A percentile compares a stretch with the other conserved stretches of the same genome.
Conservation (phyloP, 2,888 invertebrate genomes). For the Girardia tigrina region DNA sequence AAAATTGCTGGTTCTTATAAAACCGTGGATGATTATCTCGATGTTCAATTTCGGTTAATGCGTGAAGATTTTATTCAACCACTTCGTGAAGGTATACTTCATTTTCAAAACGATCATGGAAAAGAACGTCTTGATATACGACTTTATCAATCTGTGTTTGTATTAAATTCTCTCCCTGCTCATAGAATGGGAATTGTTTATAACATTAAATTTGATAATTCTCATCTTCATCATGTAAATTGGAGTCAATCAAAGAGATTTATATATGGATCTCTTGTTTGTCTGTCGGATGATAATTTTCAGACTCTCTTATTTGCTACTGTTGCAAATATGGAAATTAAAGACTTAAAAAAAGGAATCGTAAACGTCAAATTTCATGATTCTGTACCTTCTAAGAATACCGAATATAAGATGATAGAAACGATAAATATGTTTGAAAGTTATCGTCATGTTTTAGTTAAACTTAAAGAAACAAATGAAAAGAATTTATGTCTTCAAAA, state of each 20-base stretch:
- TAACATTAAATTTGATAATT: constrained; percentile 29
- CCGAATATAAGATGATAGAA: constrained; percentile 57
- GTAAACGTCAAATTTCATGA: constrained; percentile 20
- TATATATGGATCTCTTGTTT: constrained; percentile 61
- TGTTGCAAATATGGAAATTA: constrained; percentile 53
- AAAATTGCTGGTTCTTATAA: constrained; percentile 57
- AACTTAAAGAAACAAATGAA: constrained; percentile 1
- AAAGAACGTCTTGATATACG: constrained; percentile 38
- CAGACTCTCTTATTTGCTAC: constrained; percentile 59
- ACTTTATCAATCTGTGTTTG: constrained; percentile 40
- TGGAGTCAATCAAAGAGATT: constrained; percentile 55
- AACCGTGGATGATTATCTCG: constrained; percentile 60
- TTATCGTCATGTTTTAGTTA: constrained; percentile 58
- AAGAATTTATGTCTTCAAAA: not conserved
- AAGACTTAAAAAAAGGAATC: constrained; percentile 6
- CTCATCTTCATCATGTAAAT: constrained; percentile 37
- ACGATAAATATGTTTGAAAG: constrained; percentile 69
- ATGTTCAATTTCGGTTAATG: constrained; percentile 64
- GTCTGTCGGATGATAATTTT: constrained; percentile 61
- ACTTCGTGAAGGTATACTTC: constrained; percentile 58
- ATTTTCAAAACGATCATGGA: constrained; percentile 8
- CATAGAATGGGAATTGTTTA: constrained; percentile 39
- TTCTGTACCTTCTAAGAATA: not conserved
- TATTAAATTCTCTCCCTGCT: constrained; percentile 38
- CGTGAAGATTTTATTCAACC: constrained; percentile 68